phyloP scores from a whole-genome alignment of 2,888 invertebrate genomes.

The Eupelmus urozonus region DNA sequence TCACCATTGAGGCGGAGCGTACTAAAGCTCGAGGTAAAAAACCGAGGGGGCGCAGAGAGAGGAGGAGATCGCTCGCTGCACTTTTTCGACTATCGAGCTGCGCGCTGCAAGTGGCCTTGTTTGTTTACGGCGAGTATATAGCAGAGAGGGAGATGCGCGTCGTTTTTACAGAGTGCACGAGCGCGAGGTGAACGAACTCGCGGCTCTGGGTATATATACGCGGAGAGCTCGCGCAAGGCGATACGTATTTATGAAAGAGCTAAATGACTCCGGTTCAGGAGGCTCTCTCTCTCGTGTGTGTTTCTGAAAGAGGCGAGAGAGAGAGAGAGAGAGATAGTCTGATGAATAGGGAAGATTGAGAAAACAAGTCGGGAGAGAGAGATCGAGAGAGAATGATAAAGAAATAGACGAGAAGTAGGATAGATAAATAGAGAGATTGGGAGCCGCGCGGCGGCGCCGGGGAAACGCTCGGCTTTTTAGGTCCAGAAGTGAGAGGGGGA shows the following conservation, averaged over 20 bases:
- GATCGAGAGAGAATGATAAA: slow-evolving; percentile 1
- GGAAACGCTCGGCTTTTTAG: neutral
- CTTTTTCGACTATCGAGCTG: slow-evolving; percentile 39
- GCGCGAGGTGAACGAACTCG: slow-evolving; percentile 49
- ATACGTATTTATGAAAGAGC: slow-evolving; percentile 36
- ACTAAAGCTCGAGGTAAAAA: neutral
- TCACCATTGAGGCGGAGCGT: too few species aligned
- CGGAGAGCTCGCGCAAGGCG: neutral
- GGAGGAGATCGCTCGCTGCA: neutral
- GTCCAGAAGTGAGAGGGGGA: neutral
- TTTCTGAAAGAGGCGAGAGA: slow-evolving; percentile 19
- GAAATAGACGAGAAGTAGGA: slow-evolving; percentile 28
- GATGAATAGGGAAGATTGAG: slow-evolving; percentile 49
- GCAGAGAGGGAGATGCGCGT: slow-evolving; percentile 7
- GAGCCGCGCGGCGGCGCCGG: neutral
- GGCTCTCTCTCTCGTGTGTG: neutral
- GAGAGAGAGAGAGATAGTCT: slow-evolving; percentile 1
- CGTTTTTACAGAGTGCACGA: slow-evolving; percentile 36
- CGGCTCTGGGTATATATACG: neutral
- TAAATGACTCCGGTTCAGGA: slow-evolving; percentile 16
- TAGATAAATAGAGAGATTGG: slow-evolving; percentile 33
- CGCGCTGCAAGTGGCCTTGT: slow-evolving; percentile 43
- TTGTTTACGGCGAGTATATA: slow-evolving; percentile 46
- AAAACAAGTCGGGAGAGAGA: slow-evolving; percentile 26
- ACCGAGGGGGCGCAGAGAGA: slow-evolving; percentile 9